A percentile compares a stretch with the other conserved stretches of the same genome.
Evolutionary conservation across 2,888 invertebrate species (phyloP).

Genomic region (Nasonovia ribisnigri): DNA sequence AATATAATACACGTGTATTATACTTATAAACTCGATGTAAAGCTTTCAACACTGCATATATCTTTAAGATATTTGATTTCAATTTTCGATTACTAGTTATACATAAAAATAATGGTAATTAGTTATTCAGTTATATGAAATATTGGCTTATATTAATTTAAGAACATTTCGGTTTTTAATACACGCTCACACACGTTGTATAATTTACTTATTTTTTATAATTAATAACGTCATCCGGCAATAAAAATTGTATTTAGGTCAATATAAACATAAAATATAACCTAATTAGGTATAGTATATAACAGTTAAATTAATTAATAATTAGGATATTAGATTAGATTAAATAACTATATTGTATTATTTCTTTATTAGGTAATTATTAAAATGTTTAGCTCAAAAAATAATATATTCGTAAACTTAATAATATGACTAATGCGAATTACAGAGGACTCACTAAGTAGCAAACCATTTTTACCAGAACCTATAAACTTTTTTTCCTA

Average conservation of each 20-base stretch:
- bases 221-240: too few species aligned
- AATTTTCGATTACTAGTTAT: background rate
- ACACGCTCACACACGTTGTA: background rate
- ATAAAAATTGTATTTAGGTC: too few species aligned
- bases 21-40: too few species aligned
- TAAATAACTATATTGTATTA: too few species aligned
- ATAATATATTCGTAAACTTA: background rate
- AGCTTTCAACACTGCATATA: background rate
- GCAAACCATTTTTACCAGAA: background rate
- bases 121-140: background rate
- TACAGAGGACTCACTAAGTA: background rate
- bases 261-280: too few species aligned
- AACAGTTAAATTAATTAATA: too few species aligned
- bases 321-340: too few species aligned
- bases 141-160: background rate
- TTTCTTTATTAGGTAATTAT: background rate
- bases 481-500: background rate
- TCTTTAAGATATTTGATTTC: background rate
- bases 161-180: background rate
- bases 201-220: too few species aligned
- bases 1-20: too few species aligned
- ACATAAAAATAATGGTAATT: background rate
- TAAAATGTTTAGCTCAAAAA: background rate
- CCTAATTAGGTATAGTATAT: too few species aligned
- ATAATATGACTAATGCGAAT: background rate